These are phyloP conservation scores for Hyperopisus bebe DNA, from an alignment of 2,113 vertebrate genomes.

Conservation along the genomic window DNA sequence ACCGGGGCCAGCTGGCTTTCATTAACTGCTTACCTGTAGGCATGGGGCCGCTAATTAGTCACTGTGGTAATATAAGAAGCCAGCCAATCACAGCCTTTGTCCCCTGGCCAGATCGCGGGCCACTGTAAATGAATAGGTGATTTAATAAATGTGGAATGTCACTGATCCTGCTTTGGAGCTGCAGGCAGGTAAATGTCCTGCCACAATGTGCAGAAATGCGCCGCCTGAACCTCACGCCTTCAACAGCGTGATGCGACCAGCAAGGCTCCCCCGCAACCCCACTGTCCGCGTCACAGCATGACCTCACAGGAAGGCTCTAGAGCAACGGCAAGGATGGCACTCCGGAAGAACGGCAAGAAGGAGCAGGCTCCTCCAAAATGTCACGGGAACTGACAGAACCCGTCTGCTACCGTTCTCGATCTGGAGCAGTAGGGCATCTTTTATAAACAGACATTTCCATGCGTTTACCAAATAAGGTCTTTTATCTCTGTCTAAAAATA, in stretches of 20 bases:
- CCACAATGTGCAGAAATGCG: neutral
- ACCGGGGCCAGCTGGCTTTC: neutral
- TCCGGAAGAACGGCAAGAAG: conserved; percentile 58
- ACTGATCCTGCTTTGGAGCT: neutral
- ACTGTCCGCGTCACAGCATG: conserved; percentile 64
- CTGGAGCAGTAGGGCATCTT: neutral
- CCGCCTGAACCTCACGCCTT: conserved; percentile 13
- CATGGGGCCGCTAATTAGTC: neutral
- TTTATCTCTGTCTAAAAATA: neutral
- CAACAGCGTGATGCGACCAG: conserved; percentile 59
- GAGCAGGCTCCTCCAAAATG: conserved; percentile 67
- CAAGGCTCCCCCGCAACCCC: conserved; percentile 62
- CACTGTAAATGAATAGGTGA: neutral
- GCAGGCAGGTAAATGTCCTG: neutral
- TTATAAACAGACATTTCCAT: neutral
- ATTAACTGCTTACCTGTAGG: neutral
- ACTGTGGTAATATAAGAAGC: neutral
- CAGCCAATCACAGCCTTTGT: neutral
- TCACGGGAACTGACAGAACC: conserved; percentile 59
- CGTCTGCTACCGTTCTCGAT: conserved; percentile 56
- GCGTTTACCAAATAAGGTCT: neutral
- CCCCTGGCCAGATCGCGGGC: neutral
- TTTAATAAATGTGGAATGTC: neutral
- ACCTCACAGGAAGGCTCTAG: conserved; percentile 65
- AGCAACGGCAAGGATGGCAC: conserved; percentile 57